Base-by-base conservation (phyloP, 2,113 vertebrate genomes). In the Hystrix cristata region DNA sequence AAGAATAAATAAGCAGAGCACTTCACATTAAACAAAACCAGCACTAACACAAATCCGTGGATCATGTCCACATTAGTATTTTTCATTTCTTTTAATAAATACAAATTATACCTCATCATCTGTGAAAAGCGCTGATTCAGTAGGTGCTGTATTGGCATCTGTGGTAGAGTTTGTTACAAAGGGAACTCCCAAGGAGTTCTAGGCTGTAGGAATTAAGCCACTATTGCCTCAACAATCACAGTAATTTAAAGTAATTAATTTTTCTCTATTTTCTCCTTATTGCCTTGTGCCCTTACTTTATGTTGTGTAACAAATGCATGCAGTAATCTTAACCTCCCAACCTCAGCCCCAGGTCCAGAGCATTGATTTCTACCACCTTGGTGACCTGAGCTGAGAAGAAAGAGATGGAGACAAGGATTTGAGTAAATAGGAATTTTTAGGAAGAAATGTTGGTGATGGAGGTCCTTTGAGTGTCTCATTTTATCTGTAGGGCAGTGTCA, bases 31-130 rank as follows among this genome's bases (percentile, higher is more conserved):
- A 83, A 71, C 34, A 57, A 93, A 84, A 48, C 23, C 14, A 21
- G 1, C 34, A 10, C 11, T 4, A 38, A 62, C 23, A 78, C 10
- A 34, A 89, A 81, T 43, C 5, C 3, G 46, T 7, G 23, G 82
- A 31, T 23, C 31, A 85, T 57, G 16, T 43, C 62, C 29, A 84
- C 23, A 57, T 85, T 25, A 65, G 55, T 59, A 25, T 84, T 91
- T 96, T 71, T 79, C 34, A 18, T 96, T 78, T 91, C 38, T 15
- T 95, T 92, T 90, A 94, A 69, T 72, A 97, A 55, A 74, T 65
- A 71, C 25, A 81, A 96, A 64, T 62, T 81, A 91, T 51, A 93
- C 14, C 27, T 94, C 51, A 62, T 84, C 13, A 79, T 43, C 29
- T 92, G 76, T 69, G 46, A 74, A 84, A 94, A 87, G 11, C 29